Evolutionary conservation across 2,888 invertebrate genomes (phyloP).

Genomic region (Diabrotica balteata): DNA sequence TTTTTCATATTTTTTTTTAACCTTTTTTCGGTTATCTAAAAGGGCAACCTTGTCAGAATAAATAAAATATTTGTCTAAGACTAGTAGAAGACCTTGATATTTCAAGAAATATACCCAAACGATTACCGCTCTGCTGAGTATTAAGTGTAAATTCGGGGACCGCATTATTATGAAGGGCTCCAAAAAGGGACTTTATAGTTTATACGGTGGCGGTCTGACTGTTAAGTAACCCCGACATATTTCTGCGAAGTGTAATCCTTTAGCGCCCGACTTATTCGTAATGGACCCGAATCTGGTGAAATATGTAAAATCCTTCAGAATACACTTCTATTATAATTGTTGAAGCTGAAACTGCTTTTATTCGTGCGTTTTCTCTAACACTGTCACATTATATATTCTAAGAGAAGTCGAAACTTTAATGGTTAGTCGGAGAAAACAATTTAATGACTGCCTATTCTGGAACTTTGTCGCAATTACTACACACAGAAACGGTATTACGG

Average conservation of each 20-base stretch:
- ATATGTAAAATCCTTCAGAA: constrained; percentile 9
- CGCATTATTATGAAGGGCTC: no score
- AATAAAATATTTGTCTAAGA: no score
- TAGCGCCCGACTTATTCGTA: constrained; percentile 1
- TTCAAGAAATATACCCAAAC: no score
- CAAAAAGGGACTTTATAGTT: no score
- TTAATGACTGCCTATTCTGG: constrained; percentile 9
- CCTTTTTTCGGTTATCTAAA: no score
- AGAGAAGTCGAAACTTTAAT: constrained; percentile 22
- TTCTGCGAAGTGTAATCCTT: constrained; percentile 6
- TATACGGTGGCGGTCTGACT: no score
- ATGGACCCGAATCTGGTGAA: constrained; percentile 7
- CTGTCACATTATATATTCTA: neutral
- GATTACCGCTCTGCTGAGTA: no score
- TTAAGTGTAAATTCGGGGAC: no score
- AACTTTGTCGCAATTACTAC: neutral
- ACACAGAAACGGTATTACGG: no score
- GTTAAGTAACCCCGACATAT: neutral
- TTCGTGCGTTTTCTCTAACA: constrained; percentile 3
- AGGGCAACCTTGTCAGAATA: no score
- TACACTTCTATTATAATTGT: neutral
- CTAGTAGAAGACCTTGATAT: no score
- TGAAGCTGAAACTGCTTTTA: constrained; percentile 5
- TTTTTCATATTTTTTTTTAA: no score
- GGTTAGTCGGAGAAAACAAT: constrained; percentile 30